Percentiles rank a stretch among this genome's conserved stretches.
Conservation (phyloP, 2,888 invertebrate species). For the Synergus itoensis region DNA sequence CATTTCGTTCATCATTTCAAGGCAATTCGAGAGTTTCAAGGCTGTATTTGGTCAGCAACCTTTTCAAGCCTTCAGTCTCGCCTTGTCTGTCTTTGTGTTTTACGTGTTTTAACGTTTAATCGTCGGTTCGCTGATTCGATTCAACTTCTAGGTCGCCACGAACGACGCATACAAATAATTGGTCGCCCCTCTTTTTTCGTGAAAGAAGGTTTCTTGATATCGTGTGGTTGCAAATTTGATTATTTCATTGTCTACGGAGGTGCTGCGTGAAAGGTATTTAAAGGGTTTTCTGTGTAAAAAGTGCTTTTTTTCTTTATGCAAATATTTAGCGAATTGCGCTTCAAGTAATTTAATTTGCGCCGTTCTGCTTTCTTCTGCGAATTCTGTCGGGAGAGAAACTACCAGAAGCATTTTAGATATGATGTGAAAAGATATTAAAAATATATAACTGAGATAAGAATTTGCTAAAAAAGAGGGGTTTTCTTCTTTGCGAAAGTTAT, state of each 20-base stretch:
- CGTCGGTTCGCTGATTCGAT: conserved; percentile 8
- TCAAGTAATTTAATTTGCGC: neutral
- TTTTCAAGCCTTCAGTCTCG: conserved; percentile 45
- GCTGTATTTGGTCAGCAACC: conserved; percentile 63
- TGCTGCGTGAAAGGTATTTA: neutral
- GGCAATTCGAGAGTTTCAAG: conserved; percentile 64
- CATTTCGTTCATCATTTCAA: conserved; percentile 57
- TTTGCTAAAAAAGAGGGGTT: neutral
- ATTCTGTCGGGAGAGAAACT: neutral
- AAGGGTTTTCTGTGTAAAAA: neutral
- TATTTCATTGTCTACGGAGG: neutral
- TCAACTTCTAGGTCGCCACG: conserved; percentile 28
- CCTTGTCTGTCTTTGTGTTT: conserved; percentile 29
- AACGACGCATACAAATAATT: conserved; percentile 37
- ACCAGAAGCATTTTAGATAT: neutral
- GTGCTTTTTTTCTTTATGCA: neutral
- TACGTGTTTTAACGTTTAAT: conserved; percentile 26
- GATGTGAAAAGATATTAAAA: neutral
- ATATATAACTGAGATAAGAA: neutral
- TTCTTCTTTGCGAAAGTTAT: neutral
- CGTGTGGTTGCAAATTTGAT: neutral
- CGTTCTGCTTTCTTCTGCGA: neutral
- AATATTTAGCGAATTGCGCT: neutral
- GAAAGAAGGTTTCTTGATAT: conserved; percentile 23
- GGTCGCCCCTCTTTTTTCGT: conserved; percentile 19